Evolutionary conservation across 2,113 vertebrate species (phyloP).

Genomic region (Tor tambroides): DNA sequence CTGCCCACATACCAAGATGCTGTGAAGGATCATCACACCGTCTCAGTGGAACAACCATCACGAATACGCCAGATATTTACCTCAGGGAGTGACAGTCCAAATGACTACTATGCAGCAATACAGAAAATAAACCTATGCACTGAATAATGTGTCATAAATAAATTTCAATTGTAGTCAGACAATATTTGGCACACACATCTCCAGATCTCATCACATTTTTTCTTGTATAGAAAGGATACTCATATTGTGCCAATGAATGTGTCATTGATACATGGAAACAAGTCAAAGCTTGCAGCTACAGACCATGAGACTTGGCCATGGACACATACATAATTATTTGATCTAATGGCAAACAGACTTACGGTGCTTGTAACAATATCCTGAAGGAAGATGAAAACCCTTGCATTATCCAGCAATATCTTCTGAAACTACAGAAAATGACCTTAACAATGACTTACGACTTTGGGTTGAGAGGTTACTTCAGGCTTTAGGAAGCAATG

Average conservation of each 20-base stretch:
- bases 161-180: not conserved
- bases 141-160: not conserved
- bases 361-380: slow-evolving; percentile 37
- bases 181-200: slow-evolving; percentile 51
- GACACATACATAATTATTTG: not conserved
- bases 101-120: not conserved
- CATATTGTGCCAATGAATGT: not conserved
- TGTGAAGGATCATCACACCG: not conserved
- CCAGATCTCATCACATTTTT: slow-evolving; percentile 21
- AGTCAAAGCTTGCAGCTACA: not conserved
- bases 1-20: not conserved
- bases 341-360: slow-evolving; percentile 23
- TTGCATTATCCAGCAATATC: slow-evolving; percentile 2
- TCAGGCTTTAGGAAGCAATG: slow-evolving; percentile 32
- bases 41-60: not conserved
- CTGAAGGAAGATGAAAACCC: slow-evolving; percentile 16
- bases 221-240: not conserved
- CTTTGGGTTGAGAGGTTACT: slow-evolving; percentile 20
- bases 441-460: slow-evolving; percentile 24
- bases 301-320: not conserved
- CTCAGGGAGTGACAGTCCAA: slow-evolving; percentile 6
- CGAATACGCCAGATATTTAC: slow-evolving; percentile 4
- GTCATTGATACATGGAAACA: slow-evolving; percentile 3
- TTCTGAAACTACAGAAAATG: slow-evolving; percentile 32
- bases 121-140: not conserved